These are phyloP conservation scores for Diplolepis rosae DNA, from an alignment of 2,888 invertebrate species.

Conservation along the genomic window DNA sequence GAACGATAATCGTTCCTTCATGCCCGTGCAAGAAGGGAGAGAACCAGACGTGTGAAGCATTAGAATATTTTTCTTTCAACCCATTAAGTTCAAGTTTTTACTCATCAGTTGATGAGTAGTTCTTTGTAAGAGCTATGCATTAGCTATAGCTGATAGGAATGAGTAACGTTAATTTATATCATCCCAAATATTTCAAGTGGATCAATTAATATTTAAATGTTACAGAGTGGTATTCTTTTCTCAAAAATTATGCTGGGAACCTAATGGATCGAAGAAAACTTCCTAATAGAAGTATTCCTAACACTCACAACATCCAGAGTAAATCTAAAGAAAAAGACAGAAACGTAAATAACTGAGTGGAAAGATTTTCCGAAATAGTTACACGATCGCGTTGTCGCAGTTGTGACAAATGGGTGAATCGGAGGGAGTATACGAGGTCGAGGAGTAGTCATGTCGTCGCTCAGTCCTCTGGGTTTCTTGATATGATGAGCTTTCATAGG, in stretches of 20 bases:
- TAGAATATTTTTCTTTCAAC: not conserved
- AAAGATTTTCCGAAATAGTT: conserved; percentile 75
- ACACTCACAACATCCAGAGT: not conserved
- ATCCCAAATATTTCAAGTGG: not conserved
- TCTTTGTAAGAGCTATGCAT: too few species aligned
- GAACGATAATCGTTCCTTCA: not conserved
- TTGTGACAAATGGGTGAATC: conserved; percentile 83
- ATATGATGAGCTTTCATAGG: conserved; percentile 62
- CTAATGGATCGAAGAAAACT: not conserved
- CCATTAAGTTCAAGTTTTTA: not conserved
- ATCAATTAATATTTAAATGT: not conserved
- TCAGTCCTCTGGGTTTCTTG: conserved; percentile 77
- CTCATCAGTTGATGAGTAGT: too few species aligned
- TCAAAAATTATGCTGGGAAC: not conserved
- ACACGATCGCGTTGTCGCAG: conserved; percentile 92
- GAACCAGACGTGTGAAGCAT: not conserved
- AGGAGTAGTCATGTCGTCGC: conserved; percentile 69
- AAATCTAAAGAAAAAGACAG: conserved; percentile 30
- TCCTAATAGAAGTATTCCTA: not conserved
- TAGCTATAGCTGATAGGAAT: not conserved
- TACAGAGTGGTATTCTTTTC: not conserved
- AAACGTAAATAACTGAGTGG: not conserved
- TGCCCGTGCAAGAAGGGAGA: not conserved
- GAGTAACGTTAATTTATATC: not conserved
- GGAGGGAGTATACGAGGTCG: conserved; percentile 76